Conservation (phyloP, 1,140 invertebrate genomes). For the Calephelis nemesis region DNA sequence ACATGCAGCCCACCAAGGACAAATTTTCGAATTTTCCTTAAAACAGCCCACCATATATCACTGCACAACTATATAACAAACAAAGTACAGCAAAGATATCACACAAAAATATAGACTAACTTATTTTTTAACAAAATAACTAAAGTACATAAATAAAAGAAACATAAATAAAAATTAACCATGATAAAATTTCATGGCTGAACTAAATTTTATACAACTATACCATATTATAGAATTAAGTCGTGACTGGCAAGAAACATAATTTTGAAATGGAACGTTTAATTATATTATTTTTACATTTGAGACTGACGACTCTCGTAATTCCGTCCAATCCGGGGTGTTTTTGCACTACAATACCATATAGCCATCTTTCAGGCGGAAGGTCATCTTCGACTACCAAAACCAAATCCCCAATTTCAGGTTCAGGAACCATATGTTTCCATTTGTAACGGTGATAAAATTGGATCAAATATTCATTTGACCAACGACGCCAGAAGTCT, state of each 20-base stretch:
- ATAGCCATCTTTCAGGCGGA: neutral
- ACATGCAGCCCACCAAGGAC: constrained; percentile 9
- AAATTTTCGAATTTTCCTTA: neutral
- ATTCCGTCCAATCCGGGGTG: neutral
- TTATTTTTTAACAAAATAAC: too few species aligned
- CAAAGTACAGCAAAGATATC: too few species aligned
- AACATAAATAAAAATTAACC: neutral
- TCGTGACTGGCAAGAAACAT: neutral
- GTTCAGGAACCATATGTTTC: neutral
- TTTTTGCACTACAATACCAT: neutral
- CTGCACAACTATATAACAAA: neutral
- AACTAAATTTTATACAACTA: too few species aligned
- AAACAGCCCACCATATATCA: neutral
- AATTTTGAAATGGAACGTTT: neutral
- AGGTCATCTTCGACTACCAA: neutral
- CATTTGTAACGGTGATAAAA: constrained; percentile 6
- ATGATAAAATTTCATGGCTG: neutral
- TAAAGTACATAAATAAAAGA: neutral
- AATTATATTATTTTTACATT: neutral
- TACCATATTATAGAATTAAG: neutral
- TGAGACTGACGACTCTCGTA: too few species aligned
- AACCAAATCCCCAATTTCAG: neutral
- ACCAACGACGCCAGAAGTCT: constrained; percentile 4
- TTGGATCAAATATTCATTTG: neutral
- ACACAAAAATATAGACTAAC: too few species aligned